Evolutionary conservation across 2,888 invertebrate genomes (phyloP).

Genomic region (Melanophora roralis): DNA sequence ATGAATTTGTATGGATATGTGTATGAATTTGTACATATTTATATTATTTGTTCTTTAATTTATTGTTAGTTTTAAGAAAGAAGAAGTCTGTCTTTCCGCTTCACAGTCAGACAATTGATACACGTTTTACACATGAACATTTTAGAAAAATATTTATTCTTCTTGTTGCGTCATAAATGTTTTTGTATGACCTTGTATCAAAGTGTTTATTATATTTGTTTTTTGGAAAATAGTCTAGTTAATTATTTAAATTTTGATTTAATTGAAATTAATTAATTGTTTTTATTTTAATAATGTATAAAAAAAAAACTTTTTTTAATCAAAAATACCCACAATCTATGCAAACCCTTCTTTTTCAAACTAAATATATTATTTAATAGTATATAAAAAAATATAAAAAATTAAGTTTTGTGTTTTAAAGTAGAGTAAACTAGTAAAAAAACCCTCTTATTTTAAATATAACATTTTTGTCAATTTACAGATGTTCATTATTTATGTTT

Average conservation of each 20-base stretch:
- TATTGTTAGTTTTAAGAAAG: neutral
- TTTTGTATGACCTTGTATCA: conserved; percentile 27
- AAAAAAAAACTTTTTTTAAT: neutral
- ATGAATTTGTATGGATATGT: too few species aligned
- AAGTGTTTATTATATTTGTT: neutral
- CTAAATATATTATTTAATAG: too few species aligned
- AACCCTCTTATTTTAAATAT: neutral
- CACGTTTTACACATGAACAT: too few species aligned
- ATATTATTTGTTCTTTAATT: neutral
- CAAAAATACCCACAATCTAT: too few species aligned
- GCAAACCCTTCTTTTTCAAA: too few species aligned
- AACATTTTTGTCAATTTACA: neutral
- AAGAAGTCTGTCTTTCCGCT: neutral
- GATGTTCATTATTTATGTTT: conserved; percentile 5
- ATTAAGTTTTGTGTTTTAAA: too few species aligned
- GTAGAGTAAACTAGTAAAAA: too few species aligned
- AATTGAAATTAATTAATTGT: too few species aligned
- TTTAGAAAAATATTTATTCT: neutral
- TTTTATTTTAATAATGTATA: too few species aligned
- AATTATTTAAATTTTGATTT: conserved; percentile 22
- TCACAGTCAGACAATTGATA: neutral
- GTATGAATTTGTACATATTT: too few species aligned
- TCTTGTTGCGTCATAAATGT: conserved; percentile 33
- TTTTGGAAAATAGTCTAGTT: conserved; percentile 11
- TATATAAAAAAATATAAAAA: too few species aligned